Evolutionary conservation across 2,113 vertebrate genomes (phyloP), one percentile per base, ranked within the genome.

Genomic region (Corythoichthys intestinalis): DNA sequence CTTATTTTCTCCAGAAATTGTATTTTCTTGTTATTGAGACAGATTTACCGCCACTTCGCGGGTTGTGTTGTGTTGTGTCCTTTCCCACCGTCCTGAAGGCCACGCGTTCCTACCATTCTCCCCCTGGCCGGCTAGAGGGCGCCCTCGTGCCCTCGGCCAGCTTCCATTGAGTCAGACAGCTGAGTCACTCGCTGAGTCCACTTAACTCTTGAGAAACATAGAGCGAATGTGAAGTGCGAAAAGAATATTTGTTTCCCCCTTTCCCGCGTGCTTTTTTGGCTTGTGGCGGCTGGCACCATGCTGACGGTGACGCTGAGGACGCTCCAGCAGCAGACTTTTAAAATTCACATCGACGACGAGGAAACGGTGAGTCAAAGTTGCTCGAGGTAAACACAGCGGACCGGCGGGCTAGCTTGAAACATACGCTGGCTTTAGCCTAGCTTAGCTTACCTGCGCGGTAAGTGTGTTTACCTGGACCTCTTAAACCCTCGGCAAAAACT

Each of bases 281-380:
- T 28, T 28, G 17, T 2, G 28, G 34, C 50, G 50, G 20, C 38
- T 44, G 41, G 54, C 65, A 88, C 86, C 47, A 92, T 91, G 91
- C 70, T 92, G 88, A 90, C 85, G 57, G 84, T 93, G 64, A 93
- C 91, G 28, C 72, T 93, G 73, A 93, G 92, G 85, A 93, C 92
- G 46, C 90, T 93, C 50, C 91, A 93, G 64, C 92, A 93, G 72
- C 92, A 93, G 72, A 93, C 92, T 28, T 93, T 93, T 77, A 91
- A 89, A 67, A 85, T 93, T 58, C 74, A 92, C 53, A 86, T 92
- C 66, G 88, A 92, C 64, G 81, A 86, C 54, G 87, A 92, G 69
- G 49, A 86, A 71, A 90, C 89, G 91, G 92, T 93, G 84, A 90
- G 91, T 88, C 72, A 69, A 83, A 84, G 80, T 84, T 79, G 67